Evolutionary conservation across 2,888 invertebrate genomes (phyloP), one percentile per base, ranked within the genome.

Genomic region (Hedya salicella): DNA sequence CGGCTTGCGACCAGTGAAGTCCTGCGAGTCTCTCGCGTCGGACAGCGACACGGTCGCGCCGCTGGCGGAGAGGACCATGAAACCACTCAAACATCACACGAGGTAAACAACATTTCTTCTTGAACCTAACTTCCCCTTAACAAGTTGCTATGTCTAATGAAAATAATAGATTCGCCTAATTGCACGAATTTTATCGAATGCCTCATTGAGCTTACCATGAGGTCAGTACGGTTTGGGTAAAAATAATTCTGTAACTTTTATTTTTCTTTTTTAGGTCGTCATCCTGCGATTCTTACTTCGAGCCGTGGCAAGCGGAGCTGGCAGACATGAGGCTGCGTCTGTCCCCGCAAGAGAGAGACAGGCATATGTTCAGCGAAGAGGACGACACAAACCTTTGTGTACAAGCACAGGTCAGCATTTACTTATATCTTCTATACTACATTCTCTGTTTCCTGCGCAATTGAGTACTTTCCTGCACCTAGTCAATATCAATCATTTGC

Each of bases 221-320:
- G n/a, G n/a, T n/a, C n/a, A n/a, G n/a, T n/a, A n/a, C n/a, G n/a
- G n/a, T n/a, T n/a, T n/a, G n/a, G n/a, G n/a, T n/a, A n/a, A n/a
- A n/a, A n/a, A n/a, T n/a, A n/a, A n/a, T n/a, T n/a, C n/a, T n/a
- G n/a, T n/a, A n/a, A n/a, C n/a, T n/a, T n/a, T n/a, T n/a, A n/a
- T 53, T 11, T 19, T 39, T 54, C 61, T 46, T 69, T 76, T 68
- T 0, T 71, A 94, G 95, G 53, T 97, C 97, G 0, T 96, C 97
- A 0, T 97, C 97, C 0, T 98, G 98, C 86, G 98, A 98, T 85
- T 98, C 98, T 0, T 98, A 98, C 89, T 98, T 98, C 89, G 97
- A 98, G 93, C 95, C 93, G 75, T 94, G 93, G 93, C 95, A 89
- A 93, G 95, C 86, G 25, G 97, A 97, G 86, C 91, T 97, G 59